Evolutionary conservation across 2,888 invertebrate genomes (phyloP), one percentile per base, ranked within the genome.

Genomic region (Lycaena phlaeas): DNA sequence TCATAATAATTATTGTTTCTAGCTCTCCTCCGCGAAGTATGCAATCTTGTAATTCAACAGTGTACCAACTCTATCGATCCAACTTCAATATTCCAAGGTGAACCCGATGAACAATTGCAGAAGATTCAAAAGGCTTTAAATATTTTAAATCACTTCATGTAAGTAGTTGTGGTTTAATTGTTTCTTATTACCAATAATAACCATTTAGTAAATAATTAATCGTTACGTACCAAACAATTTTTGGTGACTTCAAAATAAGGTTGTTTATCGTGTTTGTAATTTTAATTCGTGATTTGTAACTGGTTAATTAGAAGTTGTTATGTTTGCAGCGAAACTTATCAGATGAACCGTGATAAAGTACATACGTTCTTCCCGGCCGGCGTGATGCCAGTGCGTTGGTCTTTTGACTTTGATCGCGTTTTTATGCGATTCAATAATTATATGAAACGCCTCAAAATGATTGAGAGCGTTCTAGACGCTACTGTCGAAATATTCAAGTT

Each of bases 401-500:
- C 89, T 1, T 94, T 94, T 68, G 90, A 92, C 56, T 87, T 89
- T 3, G 86, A 89, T 30, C 85, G 89, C 10, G 88, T 94, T 3
- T 94, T 95, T 56, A 82, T 86, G 61, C 74, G 93, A 4, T 85
- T 90, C 41, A 86, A 89, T 42, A 63, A 84, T 1, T 94, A 90
- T 60, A 74, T 88, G 41, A 77, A 87, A 10, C 82, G 93, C 6
- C 70, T 94, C 1, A 71, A 77, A 38, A 85, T 90, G 57, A 86
- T 94, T 3, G 82, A 91, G 72, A 77, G 82, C 2, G 86, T 97
- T 48, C 89, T 96, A 49, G 88, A 89, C 28, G 90, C 92, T 0
- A 92, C 92, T 0, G 79, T 90, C 2, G 96, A 97, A 64, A 95
- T 95, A 67, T 74, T 89, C 30, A 96, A 95, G 64, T 69, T 97